Conservation (phyloP, 2,888 invertebrate species). For the Papilio elwesi region DNA sequence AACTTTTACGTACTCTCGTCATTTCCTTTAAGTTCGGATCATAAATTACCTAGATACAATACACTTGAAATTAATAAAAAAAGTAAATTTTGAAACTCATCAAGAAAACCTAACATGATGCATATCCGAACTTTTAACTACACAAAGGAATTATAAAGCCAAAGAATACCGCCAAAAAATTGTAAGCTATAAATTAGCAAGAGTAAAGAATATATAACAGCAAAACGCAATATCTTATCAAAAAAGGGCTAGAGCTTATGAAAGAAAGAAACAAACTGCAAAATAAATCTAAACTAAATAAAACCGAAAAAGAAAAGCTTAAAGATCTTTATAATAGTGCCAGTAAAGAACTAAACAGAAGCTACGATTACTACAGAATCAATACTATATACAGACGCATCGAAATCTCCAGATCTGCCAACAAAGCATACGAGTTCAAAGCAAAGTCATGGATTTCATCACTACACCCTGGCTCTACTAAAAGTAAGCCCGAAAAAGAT, state of each 20-base stretch:
- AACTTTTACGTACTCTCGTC: slow-evolving; percentile 42
- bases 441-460: slow-evolving; percentile 15
- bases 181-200: slow-evolving; percentile 26
- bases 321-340: slow-evolving; percentile 42
- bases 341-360: slow-evolving; percentile 43
- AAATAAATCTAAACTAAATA: slow-evolving; percentile 41
- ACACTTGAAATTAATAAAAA: slow-evolving; percentile 27
- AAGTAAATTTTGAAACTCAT: slow-evolving; percentile 33
- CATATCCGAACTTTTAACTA: slow-evolving; percentile 40
- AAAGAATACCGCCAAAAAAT: slow-evolving; percentile 42
- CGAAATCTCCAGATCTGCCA: slow-evolving; percentile 39
- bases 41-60: slow-evolving; percentile 43
- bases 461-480: not conserved
- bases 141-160: slow-evolving; percentile 8
- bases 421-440: slow-evolving; percentile 40
- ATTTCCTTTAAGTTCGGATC: slow-evolving; percentile 42
- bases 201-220: slow-evolving; percentile 38
- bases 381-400: slow-evolving; percentile 39
- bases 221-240: slow-evolving; percentile 39
- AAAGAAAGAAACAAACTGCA: slow-evolving; percentile 42
- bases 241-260: slow-evolving; percentile 41
- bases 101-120: slow-evolving; percentile 28
- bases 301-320: slow-evolving; percentile 41
- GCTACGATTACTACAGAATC: slow-evolving; percentile 40
- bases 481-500: not conserved